Base-by-base conservation (phyloP, 2,797 vertebrate species). In the Sandelia bainsii region DNA sequence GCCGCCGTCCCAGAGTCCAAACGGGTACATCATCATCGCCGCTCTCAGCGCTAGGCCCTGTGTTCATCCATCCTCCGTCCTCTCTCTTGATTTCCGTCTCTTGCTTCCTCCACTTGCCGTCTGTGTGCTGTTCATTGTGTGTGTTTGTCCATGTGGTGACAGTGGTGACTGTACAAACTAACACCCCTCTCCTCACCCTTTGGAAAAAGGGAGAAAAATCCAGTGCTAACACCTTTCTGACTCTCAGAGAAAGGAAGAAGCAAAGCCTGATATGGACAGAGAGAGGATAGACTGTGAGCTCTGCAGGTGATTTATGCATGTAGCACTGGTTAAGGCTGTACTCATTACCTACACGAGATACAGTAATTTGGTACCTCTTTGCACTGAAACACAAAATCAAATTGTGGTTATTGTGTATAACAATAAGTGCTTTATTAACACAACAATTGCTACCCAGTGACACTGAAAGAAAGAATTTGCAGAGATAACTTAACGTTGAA, bases 11-110 rank as follows among this genome's bases (percentile, higher is more conserved):
- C 96, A 1, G 97, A 98, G 94, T 94, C 95, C 64, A 98, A 98
- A 95, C 94, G 97, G 97, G 98, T 98, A 98, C 96, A 97, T 87
- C 89, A 76, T 56, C 89, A 88, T 81, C 91, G 92, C 83, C 92
- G 88, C 81, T 89, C 86, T 89, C 93, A 85, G 77, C 90, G 76
- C 89, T 95, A 94, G 93, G 91, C 92, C 93, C 92, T 90, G 89
- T 93, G 90, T 93, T 82, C 92, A 94, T 93, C 89, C 93, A 93
- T 94, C 92, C 91, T 93, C 85, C 88, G 91, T 93, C 88, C 82
- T 90, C 88, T 88, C 89, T 92, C 91, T 93, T 93, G 91, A 93
- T 91, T 93, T 92, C 86, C 85, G 88, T 93, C 84, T 91, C 89
- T 92, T 17, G 88, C 90, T 92, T 92, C 85, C 85, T 89, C 89